Base-by-base conservation (phyloP, 2,888 invertebrate species). In the Willowsia nigromaculata region DNA sequence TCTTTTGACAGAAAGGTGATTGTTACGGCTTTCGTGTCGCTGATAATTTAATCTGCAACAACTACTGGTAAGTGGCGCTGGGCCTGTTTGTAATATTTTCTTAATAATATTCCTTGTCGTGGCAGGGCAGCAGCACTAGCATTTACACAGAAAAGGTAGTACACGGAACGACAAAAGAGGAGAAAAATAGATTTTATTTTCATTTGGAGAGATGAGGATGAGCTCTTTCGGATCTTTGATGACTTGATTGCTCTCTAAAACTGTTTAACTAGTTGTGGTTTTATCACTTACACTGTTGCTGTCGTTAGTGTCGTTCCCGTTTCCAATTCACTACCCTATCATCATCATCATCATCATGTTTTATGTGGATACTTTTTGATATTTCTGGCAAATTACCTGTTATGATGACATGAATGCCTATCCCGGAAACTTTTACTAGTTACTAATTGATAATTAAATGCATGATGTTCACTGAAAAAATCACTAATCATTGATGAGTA, bases 11-110 rank as follows among this genome's bases (percentile, higher is more conserved):
- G 68, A 50, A 76, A 85, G 78, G 33, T 83, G 81, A 86, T 87
- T 78, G 86, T 90, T 85, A n/a, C 50, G 84, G 71, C n/a, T 86
- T 89, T 71, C 9, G 82, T 53, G 59, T 83, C 68, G 71, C 82
- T 86, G 80, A 87, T 88, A 88, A 88, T 88, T 88, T 88, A 88
- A 88, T 88, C 88, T 82, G 82, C 88, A 76, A 88, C 88, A 88
- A 83, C 88, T 88, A 83, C 88, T 88, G 76, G 92, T 92, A 90
- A 90, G 90, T 91, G 92, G 91, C 92, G 91, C 90, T 90, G 90
- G 89, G 84, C 65, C 84, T 81, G 80, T 84, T 47, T 84, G 30
- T 80, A n/a, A 53, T 80, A 43, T 68, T 47, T 53, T 80, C 27
- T 82, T 40, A 25, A 53, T 43, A 83, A 62, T 87, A 59, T 71